Conservation (phyloP, 2,113 vertebrate species). For the Macrotus californicus region DNA sequence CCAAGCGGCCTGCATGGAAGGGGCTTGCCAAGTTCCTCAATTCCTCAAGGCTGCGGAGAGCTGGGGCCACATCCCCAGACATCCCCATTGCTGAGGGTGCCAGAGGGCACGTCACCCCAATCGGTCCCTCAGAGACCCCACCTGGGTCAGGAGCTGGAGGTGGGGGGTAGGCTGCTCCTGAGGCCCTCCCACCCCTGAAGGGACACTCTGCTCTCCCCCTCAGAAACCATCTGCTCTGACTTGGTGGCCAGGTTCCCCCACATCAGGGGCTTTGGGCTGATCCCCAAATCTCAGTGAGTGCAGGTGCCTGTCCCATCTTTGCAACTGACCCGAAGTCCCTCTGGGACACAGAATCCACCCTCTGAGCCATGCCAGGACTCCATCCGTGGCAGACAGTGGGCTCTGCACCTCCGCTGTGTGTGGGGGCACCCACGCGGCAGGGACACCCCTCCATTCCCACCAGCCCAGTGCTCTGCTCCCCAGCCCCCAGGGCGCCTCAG, state of each 20-base stretch:
- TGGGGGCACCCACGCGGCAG: rapidly evolving
- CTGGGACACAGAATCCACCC: background rate
- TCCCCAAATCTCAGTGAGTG: rapidly evolving
- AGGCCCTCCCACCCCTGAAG: background rate
- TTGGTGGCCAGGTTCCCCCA: background rate
- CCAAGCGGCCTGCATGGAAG: background rate
- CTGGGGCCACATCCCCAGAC: rapidly evolving
- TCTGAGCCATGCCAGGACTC: rapidly evolving
- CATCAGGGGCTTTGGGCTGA: rapidly evolving
- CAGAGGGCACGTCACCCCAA: background rate
- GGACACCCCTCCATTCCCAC: background rate
- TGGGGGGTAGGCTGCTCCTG: background rate
- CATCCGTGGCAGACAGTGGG: background rate
- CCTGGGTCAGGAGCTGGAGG: background rate
- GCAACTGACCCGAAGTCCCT: background rate
- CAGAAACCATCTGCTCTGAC: too few species aligned
- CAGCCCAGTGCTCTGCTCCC: rapidly evolving
- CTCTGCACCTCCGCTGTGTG: background rate
- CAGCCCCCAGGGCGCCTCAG: rapidly evolving
- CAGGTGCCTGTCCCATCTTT: background rate
- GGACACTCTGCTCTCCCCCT: background rate
- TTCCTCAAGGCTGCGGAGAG: too few species aligned
- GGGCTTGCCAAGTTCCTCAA: background rate
- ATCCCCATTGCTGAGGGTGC: rapidly evolving
- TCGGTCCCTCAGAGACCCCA: background rate